These are phyloP conservation scores for Pediacus dermestoides DNA, from an alignment of 2,888 invertebrate species.

Conservation along the genomic window DNA sequence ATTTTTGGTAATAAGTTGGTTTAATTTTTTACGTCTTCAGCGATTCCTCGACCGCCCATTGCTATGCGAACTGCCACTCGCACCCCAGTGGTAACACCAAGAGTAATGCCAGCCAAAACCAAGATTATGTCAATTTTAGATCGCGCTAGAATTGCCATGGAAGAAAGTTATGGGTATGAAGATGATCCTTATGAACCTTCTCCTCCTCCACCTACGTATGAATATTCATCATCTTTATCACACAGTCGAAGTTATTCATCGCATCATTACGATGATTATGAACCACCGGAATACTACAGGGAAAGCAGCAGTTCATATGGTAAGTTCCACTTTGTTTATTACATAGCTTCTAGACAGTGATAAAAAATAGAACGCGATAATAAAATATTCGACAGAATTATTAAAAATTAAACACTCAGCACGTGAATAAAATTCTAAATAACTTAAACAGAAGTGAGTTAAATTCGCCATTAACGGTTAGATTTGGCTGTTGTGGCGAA, in stretches of 20 bases:
- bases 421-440: too few species aligned
- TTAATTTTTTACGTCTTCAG: conserved; percentile 28
- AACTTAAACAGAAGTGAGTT: too few species aligned
- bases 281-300: conserved; percentile 50
- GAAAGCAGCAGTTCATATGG: conserved; percentile 46
- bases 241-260: conserved; percentile 37
- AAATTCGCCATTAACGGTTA: too few species aligned
- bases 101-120: conserved; percentile 65
- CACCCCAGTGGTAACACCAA: conserved; percentile 51
- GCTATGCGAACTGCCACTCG: conserved; percentile 49
- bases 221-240: conserved; percentile 29
- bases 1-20: neutral
- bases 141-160: conserved; percentile 78
- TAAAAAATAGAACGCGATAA: conserved; percentile 5
- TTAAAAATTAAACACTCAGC: too few species aligned
- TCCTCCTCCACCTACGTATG: conserved; percentile 39
- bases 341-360: conserved; percentile 6
- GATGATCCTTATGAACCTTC: conserved; percentile 44
- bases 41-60: conserved; percentile 48
- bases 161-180: conserved; percentile 67
- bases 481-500: too few species aligned
- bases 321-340: conserved; percentile 21
- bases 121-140: conserved; percentile 83
- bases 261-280: conserved; percentile 50
- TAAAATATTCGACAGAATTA: conserved; percentile 7